Evolutionary conservation across 2,797 vertebrate genomes (phyloP), one percentile per base, ranked within the genome.

Genomic region (Hemibagrus guttatus): DNA sequence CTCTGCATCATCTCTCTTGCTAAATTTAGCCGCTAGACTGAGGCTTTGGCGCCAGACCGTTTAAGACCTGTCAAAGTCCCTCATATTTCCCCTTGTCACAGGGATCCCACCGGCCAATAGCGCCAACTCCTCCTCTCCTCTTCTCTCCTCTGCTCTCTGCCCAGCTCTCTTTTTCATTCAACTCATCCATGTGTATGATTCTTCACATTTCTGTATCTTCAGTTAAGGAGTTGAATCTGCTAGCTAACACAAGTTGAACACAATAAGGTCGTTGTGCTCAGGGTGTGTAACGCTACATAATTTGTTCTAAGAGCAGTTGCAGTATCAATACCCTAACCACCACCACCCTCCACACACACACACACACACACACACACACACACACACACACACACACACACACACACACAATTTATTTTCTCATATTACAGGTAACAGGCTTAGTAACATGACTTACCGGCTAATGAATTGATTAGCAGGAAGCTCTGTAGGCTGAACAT

Each of bases 41-140:
- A 95, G 95, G 95, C 95, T 96, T 95, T 98, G 98, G 98, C 98
- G 98, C 98, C 97, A 98, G 97, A 96, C 96, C 96, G 96, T 97
- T 98, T 97, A 97, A 97, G 97, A 97, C 96, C 96, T 97, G 97
- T 97, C 97, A 97, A 95, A 97, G 96, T 97, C 96, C 96, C 95
- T 97, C 97, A 97, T 97, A 96, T 97, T 96, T 96, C 96, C 96
- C 95, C 95, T 93, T 96, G 97, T 97, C 97, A 97, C 97, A 96
- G 96, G 96, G 95, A 96, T 93, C 95, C 93, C 92, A 93, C 90
- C 91, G 91, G 90, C 92, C 90, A 91, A 92, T 94, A 93, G 90
- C 94, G 93, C 92, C 93, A 89, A 87, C 90, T 91, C 91, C 86
- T 78, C 87, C 86, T 66, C 85, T 66, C 39, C 85, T 88, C 83